A percentile compares a stretch with the other conserved stretches of the same genome.
Conservation (phyloP, 1,140 invertebrate species). For the Calliphora vicina region DNA sequence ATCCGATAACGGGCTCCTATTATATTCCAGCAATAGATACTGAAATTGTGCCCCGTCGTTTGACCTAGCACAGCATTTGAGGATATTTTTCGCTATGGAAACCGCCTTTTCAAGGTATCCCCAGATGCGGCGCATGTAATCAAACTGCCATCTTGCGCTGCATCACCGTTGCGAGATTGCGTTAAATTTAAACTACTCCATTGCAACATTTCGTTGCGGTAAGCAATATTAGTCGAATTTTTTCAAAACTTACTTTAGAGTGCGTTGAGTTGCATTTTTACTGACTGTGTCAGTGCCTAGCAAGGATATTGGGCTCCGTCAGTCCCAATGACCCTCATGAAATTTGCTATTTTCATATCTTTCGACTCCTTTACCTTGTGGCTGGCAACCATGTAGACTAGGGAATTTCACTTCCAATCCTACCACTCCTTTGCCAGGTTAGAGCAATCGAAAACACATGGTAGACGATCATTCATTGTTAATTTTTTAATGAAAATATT, state of each 20-base stretch:
- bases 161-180: neutral
- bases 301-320: neutral
- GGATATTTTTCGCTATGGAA: constrained; percentile 34
- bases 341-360: constrained; percentile 39
- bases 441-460: too few species aligned
- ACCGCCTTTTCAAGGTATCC: constrained; percentile 38
- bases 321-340: constrained; percentile 32
- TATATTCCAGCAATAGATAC: constrained; percentile 19
- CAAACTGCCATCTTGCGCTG: neutral
- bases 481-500: too few species aligned
- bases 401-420: too few species aligned
- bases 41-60: neutral
- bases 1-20: neutral
- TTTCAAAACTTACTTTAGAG: neutral
- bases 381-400: too few species aligned
- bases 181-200: too few species aligned
- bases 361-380: too few species aligned
- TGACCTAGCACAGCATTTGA: constrained; percentile 26
- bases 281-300: neutral
- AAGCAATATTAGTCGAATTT: too few species aligned
- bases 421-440: too few species aligned
- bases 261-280: neutral
- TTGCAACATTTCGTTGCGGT: too few species aligned
- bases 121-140: constrained; percentile 32
- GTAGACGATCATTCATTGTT: too few species aligned